A percentile compares a stretch with the other conserved stretches of the same genome.
Conservation (phyloP, 2,797 vertebrate genomes). For the Labeo calbasu region DNA sequence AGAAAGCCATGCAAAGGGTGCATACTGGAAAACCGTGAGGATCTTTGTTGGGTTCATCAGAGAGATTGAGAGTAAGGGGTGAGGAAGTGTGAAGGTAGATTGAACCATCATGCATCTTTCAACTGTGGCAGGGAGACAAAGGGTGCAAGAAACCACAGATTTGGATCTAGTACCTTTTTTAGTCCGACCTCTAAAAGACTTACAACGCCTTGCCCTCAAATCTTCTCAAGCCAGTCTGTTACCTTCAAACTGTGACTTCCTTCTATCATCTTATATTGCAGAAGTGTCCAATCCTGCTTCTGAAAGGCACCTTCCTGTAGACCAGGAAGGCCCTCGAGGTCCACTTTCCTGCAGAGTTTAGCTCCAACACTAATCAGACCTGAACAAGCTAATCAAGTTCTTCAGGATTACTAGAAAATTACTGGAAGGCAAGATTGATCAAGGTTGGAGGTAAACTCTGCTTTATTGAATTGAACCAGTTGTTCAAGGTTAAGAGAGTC, state of each 20-base stretch:
- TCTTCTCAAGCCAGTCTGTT: conserved; percentile 1
- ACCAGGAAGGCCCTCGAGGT: neutral
- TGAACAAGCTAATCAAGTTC: no score
- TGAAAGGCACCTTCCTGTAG: neutral
- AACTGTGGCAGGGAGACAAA: conserved; percentile 24
- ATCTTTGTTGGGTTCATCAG: conserved; percentile 23
- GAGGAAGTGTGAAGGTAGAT: conserved; percentile 8
- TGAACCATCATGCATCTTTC: conserved; percentile 42
- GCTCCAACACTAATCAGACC: no score
- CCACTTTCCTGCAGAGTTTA: no score
- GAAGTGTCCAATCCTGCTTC: neutral
- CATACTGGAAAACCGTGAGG: conserved; percentile 61
- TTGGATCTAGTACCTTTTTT: conserved; percentile 45
- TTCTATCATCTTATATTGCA: no score
- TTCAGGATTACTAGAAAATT: no score
- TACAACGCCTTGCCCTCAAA: neutral
- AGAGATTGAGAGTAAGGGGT: conserved; percentile 30
- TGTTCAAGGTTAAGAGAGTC: neutral
- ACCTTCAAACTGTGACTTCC: neutral
- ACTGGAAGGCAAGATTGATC: no score
- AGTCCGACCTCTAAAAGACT: neutral
- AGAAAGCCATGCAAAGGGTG: conserved; percentile 75
- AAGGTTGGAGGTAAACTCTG: no score
- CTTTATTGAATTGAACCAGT: neutral
- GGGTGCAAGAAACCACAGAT: conserved; percentile 54